Base-by-base conservation (phyloP, 92 coral and sea anemone species). In the Phenganax marumi region DNA sequence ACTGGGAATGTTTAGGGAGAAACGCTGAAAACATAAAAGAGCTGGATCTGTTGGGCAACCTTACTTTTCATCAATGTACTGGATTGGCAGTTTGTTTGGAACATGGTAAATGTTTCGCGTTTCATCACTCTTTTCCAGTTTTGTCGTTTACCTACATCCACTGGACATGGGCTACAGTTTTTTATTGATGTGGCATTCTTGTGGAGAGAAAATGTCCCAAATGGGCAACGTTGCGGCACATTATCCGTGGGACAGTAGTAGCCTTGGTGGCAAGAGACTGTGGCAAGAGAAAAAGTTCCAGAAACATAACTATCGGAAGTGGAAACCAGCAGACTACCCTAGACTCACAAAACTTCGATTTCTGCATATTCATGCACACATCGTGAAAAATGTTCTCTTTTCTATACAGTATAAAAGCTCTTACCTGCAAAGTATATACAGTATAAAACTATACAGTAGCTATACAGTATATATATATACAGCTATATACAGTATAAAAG, bases 121-220 rank as follows among this genome's bases (percentile, higher is more conserved):
- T 39, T 19, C 72, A 66, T 66, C 50, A 4, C 14, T 25, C 16
- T 23, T 14, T 18, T 66, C 72, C 72, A 66, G 0, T 33, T 19
- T 66, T 66, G 49, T 2, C 72, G 50, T 22, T 66, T 18, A 16
- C 10, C 12, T 47, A 1, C 18, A 14, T 50, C 56, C 17, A 8
- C 13, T 23, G 77, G 77, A 21, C 77, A 72, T 49, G 77, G 52
- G 13, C 21, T 21, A 72, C 77, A 72, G 77, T 72, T 33, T 16
- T 48, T 8, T 16, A 72, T 19, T 10, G 60, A 72, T n/a, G 77
- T 72, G 10, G 57, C 77, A 24, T 72, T 72, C 26, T 72, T 49
- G 77, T 49, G 3, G 0, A 12, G 56, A 22, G 77, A 47, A 24
- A 72, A 72, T 19, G 55, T 47, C 47, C 77, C 77, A 12, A 9